These are phyloP conservation scores for Steatornis caripensis DNA, from an alignment of 2,113 vertebrate species.

Conservation along the genomic window DNA sequence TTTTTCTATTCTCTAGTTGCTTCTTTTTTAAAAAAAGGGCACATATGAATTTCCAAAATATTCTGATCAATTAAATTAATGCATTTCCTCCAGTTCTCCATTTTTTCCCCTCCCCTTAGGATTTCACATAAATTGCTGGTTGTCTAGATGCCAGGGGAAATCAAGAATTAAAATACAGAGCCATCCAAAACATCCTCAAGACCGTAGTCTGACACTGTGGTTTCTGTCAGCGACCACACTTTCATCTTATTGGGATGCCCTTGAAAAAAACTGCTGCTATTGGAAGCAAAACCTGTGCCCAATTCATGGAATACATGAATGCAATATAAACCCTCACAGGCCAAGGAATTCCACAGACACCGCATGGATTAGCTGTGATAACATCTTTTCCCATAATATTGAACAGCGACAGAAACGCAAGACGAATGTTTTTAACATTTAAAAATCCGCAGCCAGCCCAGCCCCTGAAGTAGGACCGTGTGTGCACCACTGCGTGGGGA, in stretches of 20 bases:
- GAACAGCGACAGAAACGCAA: not conserved
- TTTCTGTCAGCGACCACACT: slow-evolving; percentile 51
- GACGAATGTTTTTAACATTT: not conserved
- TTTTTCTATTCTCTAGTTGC: not conserved
- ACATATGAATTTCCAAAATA: not conserved
- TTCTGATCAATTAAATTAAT: not conserved
- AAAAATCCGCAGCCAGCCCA: not conserved
- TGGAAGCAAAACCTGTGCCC: slow-evolving; percentile 45
- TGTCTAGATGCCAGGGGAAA: slow-evolving; percentile 54
- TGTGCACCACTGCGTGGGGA: not conserved
- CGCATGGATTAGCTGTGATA: slow-evolving; percentile 56
- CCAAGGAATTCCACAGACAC: slow-evolving; percentile 64
- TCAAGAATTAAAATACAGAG: slow-evolving; percentile 61
- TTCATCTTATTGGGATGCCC: slow-evolving; percentile 63
- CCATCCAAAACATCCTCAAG: slow-evolving; percentile 60
- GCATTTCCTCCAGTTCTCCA: slow-evolving; percentile 10
- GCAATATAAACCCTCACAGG: slow-evolving; percentile 40
- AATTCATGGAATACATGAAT: slow-evolving; percentile 62
- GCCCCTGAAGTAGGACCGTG: not conserved
- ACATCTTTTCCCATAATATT: slow-evolving; percentile 54
- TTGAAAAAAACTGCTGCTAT: slow-evolving; percentile 33
- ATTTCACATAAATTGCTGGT: slow-evolving; percentile 43
- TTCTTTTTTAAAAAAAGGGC: not conserved
- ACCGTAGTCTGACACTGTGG: slow-evolving; percentile 27
- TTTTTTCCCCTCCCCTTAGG: not conserved